Conservation (phyloP, 2,797 vertebrate species). For the Naso thynnoides region DNA sequence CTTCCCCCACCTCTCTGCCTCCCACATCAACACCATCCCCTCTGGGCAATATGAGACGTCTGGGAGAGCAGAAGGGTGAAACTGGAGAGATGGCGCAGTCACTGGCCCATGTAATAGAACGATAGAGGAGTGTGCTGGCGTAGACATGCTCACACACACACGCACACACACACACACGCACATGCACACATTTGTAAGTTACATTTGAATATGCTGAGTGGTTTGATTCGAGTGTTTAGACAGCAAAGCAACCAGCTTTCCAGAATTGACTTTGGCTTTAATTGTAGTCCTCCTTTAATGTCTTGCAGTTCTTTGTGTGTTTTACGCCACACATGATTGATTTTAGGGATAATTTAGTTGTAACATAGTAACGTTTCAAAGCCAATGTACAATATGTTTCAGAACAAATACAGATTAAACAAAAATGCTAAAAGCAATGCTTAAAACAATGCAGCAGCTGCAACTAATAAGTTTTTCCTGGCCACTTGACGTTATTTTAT, state of each 20-base stretch:
- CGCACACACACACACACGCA: conserved; percentile 12
- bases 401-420: background rate
- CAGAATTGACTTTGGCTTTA: conserved; percentile 21
- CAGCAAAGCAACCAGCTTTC: conserved; percentile 29
- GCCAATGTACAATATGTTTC: background rate
- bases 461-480: conserved; percentile 3
- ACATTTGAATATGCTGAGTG: conserved; percentile 46
- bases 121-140: conserved; percentile 67
- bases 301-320: background rate
- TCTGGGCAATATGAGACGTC: conserved; percentile 80
- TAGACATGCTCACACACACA: conserved; percentile 33
- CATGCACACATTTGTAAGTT: conserved; percentile 35
- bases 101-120: conserved; percentile 85
- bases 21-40: conserved; percentile 76
- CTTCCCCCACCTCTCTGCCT: conserved; percentile 37
- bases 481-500: background rate
- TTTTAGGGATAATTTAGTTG: background rate
- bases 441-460: background rate
- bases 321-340: background rate
- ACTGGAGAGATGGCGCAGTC: conserved; percentile 78
- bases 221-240: conserved; percentile 51
- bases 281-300: conserved; percentile 10
- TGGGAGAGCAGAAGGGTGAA: conserved; percentile 80
- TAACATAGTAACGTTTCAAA: conserved; percentile 3
- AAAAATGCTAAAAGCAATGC: background rate